Percentiles rank a stretch among this genome's conserved stretches.
These are phyloP conservation scores for Myodes glareolus DNA, from an alignment of 2,113 vertebrate species.

Conservation along the genomic window DNA sequence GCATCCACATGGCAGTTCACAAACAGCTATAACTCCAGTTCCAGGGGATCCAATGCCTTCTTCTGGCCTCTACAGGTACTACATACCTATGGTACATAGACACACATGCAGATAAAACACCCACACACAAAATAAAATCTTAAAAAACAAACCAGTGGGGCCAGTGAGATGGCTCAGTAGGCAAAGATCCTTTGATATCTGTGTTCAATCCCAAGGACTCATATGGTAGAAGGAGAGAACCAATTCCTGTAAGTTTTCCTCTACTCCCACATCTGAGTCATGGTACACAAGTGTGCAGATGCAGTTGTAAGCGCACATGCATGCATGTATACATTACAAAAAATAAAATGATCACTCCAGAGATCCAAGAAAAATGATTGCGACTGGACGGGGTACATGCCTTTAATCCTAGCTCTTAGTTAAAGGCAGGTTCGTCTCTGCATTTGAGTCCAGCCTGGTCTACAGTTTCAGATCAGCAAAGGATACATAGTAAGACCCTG, in stretches of 20 bases:
- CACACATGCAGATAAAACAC: not conserved
- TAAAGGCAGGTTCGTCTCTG: not conserved
- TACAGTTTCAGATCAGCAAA: not conserved
- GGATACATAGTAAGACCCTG: not conserved
- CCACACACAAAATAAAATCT: not conserved
- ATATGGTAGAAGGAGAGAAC: not conserved
- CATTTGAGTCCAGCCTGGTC: not conserved
- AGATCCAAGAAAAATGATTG: not conserved
- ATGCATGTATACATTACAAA: not conserved
- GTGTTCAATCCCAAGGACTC: not conserved
- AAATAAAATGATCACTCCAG: not conserved
- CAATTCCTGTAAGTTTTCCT: not conserved
- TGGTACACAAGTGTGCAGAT: not conserved
- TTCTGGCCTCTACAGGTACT: not conserved
- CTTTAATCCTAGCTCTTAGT: not conserved
- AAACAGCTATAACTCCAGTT: not conserved
- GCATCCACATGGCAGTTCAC: not conserved
- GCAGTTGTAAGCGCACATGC: not conserved
- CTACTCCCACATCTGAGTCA: not conserved
- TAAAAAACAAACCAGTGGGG: no score
- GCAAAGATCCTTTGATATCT: not conserved
- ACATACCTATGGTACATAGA: not conserved
- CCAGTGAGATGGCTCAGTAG: not conserved
- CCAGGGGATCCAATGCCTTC: not conserved
- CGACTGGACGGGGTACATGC: no score